A percentile compares a stretch with the other conserved stretches of the same genome.
Evolutionary conservation across 1,140 invertebrate genomes (phyloP).

Genomic region (Caenorhabditis briggsae): DNA sequence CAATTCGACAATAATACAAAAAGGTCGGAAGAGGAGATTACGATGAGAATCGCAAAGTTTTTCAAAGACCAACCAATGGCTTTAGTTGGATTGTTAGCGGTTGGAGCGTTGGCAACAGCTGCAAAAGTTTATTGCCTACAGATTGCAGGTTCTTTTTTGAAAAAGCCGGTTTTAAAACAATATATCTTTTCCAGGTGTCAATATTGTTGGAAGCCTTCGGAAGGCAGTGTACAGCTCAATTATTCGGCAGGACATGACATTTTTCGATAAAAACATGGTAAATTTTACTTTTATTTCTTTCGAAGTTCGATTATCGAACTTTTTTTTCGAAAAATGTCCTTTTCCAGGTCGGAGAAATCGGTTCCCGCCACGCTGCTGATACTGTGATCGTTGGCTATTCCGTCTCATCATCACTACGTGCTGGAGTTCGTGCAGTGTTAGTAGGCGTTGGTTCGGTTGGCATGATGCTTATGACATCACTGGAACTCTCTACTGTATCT

Average conservation of each 20-base stretch:
- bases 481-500: neutral
- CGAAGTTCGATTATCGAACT: no score
- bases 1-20: conserved; percentile 29
- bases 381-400: conserved; percentile 39
- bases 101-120: conserved; percentile 34
- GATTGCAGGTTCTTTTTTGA: no score
- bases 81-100: conserved; percentile 22
- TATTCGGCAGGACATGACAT: conserved; percentile 33
- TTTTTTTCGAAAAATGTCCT: no score
- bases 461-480: conserved; percentile 28
- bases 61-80: conserved; percentile 40
- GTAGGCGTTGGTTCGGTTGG: conserved; percentile 18
- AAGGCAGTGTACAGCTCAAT: conserved; percentile 35
- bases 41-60: conserved; percentile 26
- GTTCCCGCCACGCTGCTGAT: conserved; percentile 27
- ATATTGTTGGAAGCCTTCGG: conserved; percentile 29
- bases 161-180: no score
- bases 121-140: conserved; percentile 37
- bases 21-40: neutral
- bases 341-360: conserved; percentile 6
- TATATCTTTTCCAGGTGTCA: neutral
- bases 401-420: conserved; percentile 34
- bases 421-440: conserved; percentile 5
- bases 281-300: no score
- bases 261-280: conserved; percentile 34